These are phyloP conservation scores for Clinocottus analis DNA, from an alignment of 2,113 vertebrate species.

Conservation along the genomic window DNA sequence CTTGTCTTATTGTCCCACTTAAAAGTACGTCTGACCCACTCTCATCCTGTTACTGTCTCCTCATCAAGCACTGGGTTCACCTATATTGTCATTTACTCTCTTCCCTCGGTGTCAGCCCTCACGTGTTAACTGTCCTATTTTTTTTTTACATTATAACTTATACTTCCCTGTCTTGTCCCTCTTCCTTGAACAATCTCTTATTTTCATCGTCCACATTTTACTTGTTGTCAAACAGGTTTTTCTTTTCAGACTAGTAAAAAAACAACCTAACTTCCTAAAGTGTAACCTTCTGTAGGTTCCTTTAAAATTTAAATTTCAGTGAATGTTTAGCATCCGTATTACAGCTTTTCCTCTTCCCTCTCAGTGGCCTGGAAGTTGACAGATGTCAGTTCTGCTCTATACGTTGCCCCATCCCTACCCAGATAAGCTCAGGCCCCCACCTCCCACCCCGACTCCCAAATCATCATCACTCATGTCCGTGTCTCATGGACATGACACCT, in stretches of 20 bases:
- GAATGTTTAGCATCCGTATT: constrained; percentile 29
- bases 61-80: constrained; percentile 30
- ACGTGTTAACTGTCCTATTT: constrained; percentile 29
- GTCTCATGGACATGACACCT: constrained; percentile 65
- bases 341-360: constrained; percentile 17
- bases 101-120: constrained; percentile 44
- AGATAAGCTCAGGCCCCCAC: constrained; percentile 50
- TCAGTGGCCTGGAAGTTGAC: constrained; percentile 56
- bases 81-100: constrained; percentile 22
- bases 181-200: constrained; percentile 31
- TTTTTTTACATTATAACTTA: constrained; percentile 32
- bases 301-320: constrained; percentile 7
- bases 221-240: constrained; percentile 58
- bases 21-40: constrained; percentile 32
- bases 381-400: constrained; percentile 55
- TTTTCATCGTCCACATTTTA: constrained; percentile 44
- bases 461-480: constrained; percentile 69
- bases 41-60: constrained; percentile 32
- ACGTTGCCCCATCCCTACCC: constrained; percentile 30
- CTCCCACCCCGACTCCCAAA: constrained; percentile 26
- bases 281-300: constrained; percentile 37
- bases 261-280: constrained; percentile 16
- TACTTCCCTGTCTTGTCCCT: constrained; percentile 51
- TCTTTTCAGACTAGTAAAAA: constrained; percentile 54
- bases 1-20: constrained; percentile 38